phyloP scores from a whole-genome alignment of 2,113 vertebrate species.

The Chionomys nivalis region DNA sequence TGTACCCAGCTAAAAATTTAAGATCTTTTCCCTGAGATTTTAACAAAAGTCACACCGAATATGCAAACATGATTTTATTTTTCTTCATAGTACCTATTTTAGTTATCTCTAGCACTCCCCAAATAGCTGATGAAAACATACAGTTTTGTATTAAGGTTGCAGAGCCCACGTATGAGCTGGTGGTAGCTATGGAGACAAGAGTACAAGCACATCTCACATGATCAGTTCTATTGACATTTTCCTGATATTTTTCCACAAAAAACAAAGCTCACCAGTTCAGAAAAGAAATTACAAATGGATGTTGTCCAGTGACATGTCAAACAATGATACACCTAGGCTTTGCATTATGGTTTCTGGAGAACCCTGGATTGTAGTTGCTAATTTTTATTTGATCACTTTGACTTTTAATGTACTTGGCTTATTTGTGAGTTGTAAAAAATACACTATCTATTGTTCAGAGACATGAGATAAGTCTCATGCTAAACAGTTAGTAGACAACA shows the following conservation, averaged over 20 bases:
- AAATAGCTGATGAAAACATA: background rate
- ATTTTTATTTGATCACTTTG: background rate
- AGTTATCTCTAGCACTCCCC: background rate
- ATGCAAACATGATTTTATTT: background rate
- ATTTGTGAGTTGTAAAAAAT: constrained; percentile 39
- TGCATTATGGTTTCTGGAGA: constrained; percentile 15
- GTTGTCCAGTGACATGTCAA: background rate
- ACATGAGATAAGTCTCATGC: no score
- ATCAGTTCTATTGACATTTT: background rate
- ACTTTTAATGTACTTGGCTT: background rate
- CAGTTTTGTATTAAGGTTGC: background rate
- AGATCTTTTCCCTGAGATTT: background rate
- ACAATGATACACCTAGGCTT: background rate
- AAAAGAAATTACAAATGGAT: background rate
- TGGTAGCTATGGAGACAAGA: background rate
- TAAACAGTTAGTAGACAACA: background rate
- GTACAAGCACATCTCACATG: background rate
- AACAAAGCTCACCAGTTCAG: background rate
- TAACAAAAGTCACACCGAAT: background rate
- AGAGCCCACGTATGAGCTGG: background rate
- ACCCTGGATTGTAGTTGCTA: background rate
- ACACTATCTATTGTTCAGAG: background rate
- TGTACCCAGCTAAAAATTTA: background rate
- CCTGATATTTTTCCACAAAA: background rate
- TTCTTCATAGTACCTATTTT: background rate